These are phyloP conservation scores for Pterostichus madidus DNA, from an alignment of 2,888 invertebrate species.

Conservation along the genomic window DNA sequence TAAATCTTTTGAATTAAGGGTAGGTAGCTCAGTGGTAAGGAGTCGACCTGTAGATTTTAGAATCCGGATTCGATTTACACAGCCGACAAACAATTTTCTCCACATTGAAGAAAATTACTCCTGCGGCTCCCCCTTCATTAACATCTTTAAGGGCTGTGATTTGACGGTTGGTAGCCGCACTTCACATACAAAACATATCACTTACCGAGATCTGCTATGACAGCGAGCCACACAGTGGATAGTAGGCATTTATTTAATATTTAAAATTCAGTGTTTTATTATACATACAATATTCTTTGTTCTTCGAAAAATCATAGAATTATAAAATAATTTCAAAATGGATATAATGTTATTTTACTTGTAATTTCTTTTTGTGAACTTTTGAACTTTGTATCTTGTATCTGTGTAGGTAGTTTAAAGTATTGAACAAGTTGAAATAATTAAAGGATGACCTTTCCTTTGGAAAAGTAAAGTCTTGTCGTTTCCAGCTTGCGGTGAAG, in stretches of 20 bases:
- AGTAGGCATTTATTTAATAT: background rate
- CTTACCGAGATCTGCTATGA: too few relatives aligned
- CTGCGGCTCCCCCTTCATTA: too few relatives aligned
- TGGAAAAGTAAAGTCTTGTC: background rate
- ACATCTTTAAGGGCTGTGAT: too few relatives aligned
- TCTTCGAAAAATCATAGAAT: background rate
- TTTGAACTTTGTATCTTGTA: constrained; percentile 21
- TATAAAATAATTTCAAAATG: constrained; percentile 4
- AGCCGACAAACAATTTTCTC: too few relatives aligned
- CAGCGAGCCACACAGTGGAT: too few relatives aligned
- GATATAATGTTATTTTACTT: background rate
- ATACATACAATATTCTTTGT: background rate
- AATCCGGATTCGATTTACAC: too few relatives aligned
- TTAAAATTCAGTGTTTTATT: background rate
- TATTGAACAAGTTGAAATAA: constrained; percentile 34
- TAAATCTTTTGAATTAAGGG: too few relatives aligned
- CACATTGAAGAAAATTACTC: too few relatives aligned
- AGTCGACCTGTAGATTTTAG: too few relatives aligned
- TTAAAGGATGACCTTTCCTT: constrained; percentile 25
- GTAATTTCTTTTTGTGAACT: constrained; percentile 1
- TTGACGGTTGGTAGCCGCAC: too few relatives aligned
- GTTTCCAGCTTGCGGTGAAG: constrained; percentile 1
- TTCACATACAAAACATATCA: too few relatives aligned
- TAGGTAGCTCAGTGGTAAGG: too few relatives aligned
- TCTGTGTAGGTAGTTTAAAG: constrained; percentile 1